Base-by-base conservation (phyloP, 2,797 vertebrate species). In the Cyclura pinguis region DNA sequence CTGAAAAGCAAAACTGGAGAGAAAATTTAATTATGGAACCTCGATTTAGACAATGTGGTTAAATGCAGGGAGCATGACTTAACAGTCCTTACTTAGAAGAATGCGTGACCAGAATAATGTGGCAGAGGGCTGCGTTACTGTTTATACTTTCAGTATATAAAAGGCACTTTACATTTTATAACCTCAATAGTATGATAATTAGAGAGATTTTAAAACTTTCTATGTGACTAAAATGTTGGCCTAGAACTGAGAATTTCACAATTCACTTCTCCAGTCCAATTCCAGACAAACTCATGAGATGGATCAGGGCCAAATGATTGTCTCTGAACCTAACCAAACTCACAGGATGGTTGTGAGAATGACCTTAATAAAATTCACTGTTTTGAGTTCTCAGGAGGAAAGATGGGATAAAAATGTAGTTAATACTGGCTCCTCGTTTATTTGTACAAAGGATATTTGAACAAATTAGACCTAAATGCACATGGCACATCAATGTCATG, bases 1-100 rank as follows among this genome's bases (percentile, higher is more conserved):
- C 81, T 89, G 64, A 90, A 78, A 81, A 91, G 72, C 87, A 92
- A 89, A 92, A 77, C 29, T 27, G 62, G 86, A 84, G 85, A 73
- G 67, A 85, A 94, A 93, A 73, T 83, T 74, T 93, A 91, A 88
- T 91, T 88, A 84, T 91, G 90, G 42, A 84, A 87, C 74, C 50
- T 78, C 47, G 22, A 78, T 88, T 88, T 74, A 88, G 72, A 69
- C 73, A 88, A 38, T 87, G 85, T 84, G 80, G 80, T 87, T 69
- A 69, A 84, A 87, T 82, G 80, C 14, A 42, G n/a, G 73, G 85
- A 78, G 47, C 9, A n/a, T 73, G 73, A 74, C 47, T 78, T 89
- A 77, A 74, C 67, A 38, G 67, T 52, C 69, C 27, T 35, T 82
- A 87, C 91, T 94, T 95, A 83, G 91, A 52, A 62, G 35, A 81